Conservation (phyloP, 1,140 invertebrate species). For the Platyura marginata region DNA sequence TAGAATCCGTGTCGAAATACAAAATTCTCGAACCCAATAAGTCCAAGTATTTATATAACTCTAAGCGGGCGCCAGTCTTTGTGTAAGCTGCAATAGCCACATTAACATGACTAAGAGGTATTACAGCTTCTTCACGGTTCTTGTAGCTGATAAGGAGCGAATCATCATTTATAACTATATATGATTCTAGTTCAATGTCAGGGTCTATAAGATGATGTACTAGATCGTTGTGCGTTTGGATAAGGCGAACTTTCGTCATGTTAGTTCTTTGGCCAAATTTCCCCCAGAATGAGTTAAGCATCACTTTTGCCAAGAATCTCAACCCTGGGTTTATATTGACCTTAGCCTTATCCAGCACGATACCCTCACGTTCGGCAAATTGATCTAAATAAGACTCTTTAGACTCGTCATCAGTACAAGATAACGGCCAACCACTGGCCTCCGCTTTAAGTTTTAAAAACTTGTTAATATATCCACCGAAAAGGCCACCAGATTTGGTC, state of each 20-base stretch:
- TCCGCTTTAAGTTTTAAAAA: conserved; percentile 22
- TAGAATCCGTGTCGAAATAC: conserved; percentile 26
- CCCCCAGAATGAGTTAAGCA: not conserved
- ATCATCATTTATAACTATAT: conserved; percentile 11
- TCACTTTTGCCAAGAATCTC: not conserved
- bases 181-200: conserved; percentile 6
- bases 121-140: conserved; percentile 7
- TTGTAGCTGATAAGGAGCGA: conserved; percentile 10
- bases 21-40: conserved; percentile 13
- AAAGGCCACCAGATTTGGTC: conserved; percentile 11
- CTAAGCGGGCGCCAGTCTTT: conserved; percentile 22
- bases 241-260: not conserved
- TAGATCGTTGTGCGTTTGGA: not conserved
- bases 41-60: conserved; percentile 21
- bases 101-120: conserved; percentile 10
- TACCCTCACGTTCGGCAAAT: not conserved
- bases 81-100: conserved; percentile 20
- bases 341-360: not conserved
- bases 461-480: conserved; percentile 14
- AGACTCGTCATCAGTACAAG: conserved; percentile 10
- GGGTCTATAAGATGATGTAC: not conserved
- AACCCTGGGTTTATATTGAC: not conserved
- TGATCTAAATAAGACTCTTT: not conserved
- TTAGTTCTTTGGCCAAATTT: not conserved
- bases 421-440: conserved; percentile 13